Base-by-base conservation (phyloP, 2,888 invertebrate genomes). In the Osmoderma eremita region DNA sequence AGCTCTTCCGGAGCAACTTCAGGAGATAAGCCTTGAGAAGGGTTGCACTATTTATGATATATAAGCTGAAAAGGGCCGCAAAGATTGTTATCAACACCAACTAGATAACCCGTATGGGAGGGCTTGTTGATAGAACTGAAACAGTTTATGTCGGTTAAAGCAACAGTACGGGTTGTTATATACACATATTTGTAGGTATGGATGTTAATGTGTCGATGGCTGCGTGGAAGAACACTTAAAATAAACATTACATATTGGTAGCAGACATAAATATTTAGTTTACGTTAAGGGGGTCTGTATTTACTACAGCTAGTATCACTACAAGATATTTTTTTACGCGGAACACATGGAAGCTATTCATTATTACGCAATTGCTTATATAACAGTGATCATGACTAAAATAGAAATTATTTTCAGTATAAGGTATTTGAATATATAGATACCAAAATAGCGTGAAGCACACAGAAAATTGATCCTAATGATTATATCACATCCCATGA, bases 1-100 rank as follows among this genome's bases (percentile, higher is more conserved):
- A 74, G 75, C 75, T 73, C 74, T 75, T 75, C 75, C 74, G 75
- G 73, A 75, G 74, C 73, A 72, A 75, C 73, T 74, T 71, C 72
- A 62, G 70, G 68, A 74, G 76, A 76, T 75, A 75, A 76, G 75
- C 73, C 63, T 65, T 68, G 71, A 70, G 69, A 71, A 69, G 71
- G 72, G 71, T 69, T 70, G 70, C 67, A 51, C 71, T 71, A 71
- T 71, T 73, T 74, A 74, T 73, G 73, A 73, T 73, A 58, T 71
- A 73, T 69, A 70, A 67, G 58, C 68, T 70, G 69, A 74, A 73
- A 74, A 58, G 72, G 65, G 67, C 70, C 65, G 64, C 62, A 48
- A 63, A 67, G 70, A 67, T 67, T 50, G 62, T 53, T 67, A 63
- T 68, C 68, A 61, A 15, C 24, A n/a, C 53, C 42, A 17, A n/a